A percentile compares a stretch with the other conserved stretches of the same genome.
Conservation (phyloP, 2,797 vertebrate species). For the Chelon labrosus region DNA sequence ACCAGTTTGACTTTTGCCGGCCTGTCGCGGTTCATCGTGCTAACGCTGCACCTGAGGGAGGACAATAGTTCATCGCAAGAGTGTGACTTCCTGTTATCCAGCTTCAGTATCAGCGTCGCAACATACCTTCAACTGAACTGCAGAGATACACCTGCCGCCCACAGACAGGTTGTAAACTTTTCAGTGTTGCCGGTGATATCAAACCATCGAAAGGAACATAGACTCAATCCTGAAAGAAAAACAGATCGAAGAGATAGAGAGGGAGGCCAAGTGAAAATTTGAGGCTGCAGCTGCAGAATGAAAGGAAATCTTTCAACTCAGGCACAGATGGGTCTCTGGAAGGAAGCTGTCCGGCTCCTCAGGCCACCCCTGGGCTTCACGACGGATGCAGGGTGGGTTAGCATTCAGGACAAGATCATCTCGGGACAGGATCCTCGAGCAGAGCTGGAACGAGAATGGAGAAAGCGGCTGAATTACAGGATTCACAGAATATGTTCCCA, state of each 20-base stretch:
- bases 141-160: constrained; percentile 44
- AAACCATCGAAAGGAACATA: constrained; percentile 35
- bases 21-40: constrained; percentile 48
- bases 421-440: constrained; percentile 80
- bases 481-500: not conserved
- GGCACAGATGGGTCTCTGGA: constrained; percentile 48
- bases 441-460: constrained; percentile 75
- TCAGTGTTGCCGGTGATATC: constrained; percentile 11
- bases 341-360: constrained; percentile 55
- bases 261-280: constrained; percentile 24
- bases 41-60: constrained; percentile 31
- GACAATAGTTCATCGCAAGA: constrained; percentile 63
- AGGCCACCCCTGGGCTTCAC: constrained; percentile 16
- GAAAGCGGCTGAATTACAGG: not conserved
- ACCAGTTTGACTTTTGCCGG: constrained; percentile 70
- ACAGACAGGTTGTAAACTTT: constrained; percentile 32
- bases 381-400: constrained; percentile 3
- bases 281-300: constrained; percentile 51
- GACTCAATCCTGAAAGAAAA: constrained; percentile 30
- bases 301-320: constrained; percentile 57
- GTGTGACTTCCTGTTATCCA: constrained; percentile 63
- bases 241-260: constrained; percentile 9
- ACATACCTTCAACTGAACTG: constrained; percentile 39
- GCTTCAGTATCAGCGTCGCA: constrained; percentile 27
- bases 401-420: constrained; percentile 70